Base-by-base conservation (phyloP, 2,888 invertebrate genomes). In the Steromphala cineraria region DNA sequence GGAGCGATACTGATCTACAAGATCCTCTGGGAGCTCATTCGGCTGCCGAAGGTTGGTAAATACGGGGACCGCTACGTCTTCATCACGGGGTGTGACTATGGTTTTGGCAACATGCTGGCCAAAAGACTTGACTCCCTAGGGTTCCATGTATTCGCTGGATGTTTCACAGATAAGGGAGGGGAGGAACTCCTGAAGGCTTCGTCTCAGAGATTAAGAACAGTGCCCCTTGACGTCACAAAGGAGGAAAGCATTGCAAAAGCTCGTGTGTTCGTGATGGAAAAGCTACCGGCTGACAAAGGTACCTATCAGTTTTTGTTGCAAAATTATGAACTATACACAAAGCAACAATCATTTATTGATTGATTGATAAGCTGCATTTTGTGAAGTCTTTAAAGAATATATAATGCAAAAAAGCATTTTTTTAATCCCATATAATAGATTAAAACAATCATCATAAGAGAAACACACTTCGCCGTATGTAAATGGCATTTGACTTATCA, bases 1-100 rank as follows among this genome's bases (percentile, higher is more conserved):
- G 46, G 46, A 46, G 46, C 46, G 46, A 46, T 46, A 10, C 10
- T 13, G 13, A 13, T 46, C 46, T 46, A 46, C 46, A 19, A 36
- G 3, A 19, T 76, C 24, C 13, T 55, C 28, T 55, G 10, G 55
- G 53, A 55, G 85, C 36, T 81, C 8, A 71, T 87, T 10, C 28
- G 84, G 21, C 46, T 67, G 55, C 52, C 82, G 2, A 80, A 36
- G 17, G 81, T 89, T 1, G 81, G 81, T 7, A 75, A 85, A 28
- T 86, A 84, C 80, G 80, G 62, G 2, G 79, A 81, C 52, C 85
- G 86, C 46, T 81, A 89, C 80, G 89, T 90, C 7, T 78, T 90
- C 5, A 84, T 91, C 10, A 91, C 90, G 13, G 91, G 91, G 10
- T 90, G 91, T 84, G 90, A 91, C 81, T 76, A 86, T 0, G 90